Evolutionary conservation across 2,113 vertebrate genomes (phyloP), one percentile per base, ranked within the genome.

Genomic region (Prionailurus viverrinus): DNA sequence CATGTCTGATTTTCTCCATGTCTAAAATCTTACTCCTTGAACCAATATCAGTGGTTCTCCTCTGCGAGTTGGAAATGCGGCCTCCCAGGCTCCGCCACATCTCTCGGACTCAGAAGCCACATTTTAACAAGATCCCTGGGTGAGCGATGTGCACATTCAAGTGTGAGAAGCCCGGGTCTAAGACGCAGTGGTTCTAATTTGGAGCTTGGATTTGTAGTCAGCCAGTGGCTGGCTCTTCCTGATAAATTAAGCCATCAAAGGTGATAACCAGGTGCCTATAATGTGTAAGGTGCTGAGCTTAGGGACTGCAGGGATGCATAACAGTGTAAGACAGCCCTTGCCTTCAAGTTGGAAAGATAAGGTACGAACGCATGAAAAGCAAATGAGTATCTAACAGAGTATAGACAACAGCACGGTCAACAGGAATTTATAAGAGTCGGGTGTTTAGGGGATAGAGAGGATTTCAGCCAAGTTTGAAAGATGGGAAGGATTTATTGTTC

Each of bases 341-440:
- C 58, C 88, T 96, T 94, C 53, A 65, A 86, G 53, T 23, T 69
- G 61, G 41, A 74, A 82, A 94, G 84, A 93, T 73, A 65, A 97
- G 27, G 63, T 65, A 31, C 23, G 86, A 83, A 79, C 23, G 33
- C 51, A 15, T 25, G n/a, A 91, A 78, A 91, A 82, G 53, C 76
- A 21, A 55, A 63, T 85, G 82, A 89, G 13, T 45, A 45, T 78
- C 87, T 92, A 92, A 53, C 2, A 63, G 80, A 73, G 41, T 39
- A 71, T 55, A 71, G 79, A 82, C 63, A 79, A 51, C 23, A 63
- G 21, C 31, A 55, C 18, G 51, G 51, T 84, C 79, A 96, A 31
- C 0, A 3, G 39, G 36, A 66, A 8, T 69, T 84, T 71, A 31
- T 27, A 36, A 36, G 19, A 78, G 53, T 11, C 5, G 58, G 3